Conservation (phyloP, 1,140 invertebrate genomes). For the Euura saliciscinereae region DNA sequence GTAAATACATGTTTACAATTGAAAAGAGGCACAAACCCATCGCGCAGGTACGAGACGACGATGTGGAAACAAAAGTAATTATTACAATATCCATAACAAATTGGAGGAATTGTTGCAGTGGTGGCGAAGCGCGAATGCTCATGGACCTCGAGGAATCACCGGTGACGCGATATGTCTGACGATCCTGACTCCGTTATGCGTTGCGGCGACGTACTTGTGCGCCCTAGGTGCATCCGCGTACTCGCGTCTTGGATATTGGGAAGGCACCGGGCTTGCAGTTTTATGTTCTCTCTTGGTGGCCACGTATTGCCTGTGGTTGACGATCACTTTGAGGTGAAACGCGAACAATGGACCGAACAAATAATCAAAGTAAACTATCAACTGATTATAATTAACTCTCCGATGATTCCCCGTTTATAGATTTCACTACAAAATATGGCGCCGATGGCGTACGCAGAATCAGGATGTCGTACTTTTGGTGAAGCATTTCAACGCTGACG, state of each 20-base stretch:
- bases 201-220: conserved; percentile 62
- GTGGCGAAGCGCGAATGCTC: conserved; percentile 47
- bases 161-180: conserved; percentile 61
- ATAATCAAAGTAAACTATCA: conserved; percentile 3
- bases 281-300: conserved; percentile 49
- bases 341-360: neutral
- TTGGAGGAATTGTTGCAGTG: conserved; percentile 43
- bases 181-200: conserved; percentile 62
- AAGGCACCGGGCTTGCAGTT: conserved; percentile 56
- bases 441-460: conserved; percentile 42
- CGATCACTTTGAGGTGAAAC: conserved; percentile 49
- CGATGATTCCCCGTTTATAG: conserved; percentile 24
- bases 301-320: conserved; percentile 53
- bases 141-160: conserved; percentile 51
- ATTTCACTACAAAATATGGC: conserved; percentile 45
- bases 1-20: conserved; percentile 59
- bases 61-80: too few relatives aligned
- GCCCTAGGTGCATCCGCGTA: conserved; percentile 55
- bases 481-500: conserved; percentile 25
- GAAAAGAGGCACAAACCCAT: conserved; percentile 42
- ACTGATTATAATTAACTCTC: neutral
- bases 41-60: conserved; percentile 31
- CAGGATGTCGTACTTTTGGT: conserved; percentile 43
- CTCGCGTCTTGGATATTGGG: conserved; percentile 53
- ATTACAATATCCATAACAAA: too few relatives aligned